phyloP scores from a whole-genome alignment of 1,140 invertebrate species.

The Scaptodrosophila lebanonensis region DNA sequence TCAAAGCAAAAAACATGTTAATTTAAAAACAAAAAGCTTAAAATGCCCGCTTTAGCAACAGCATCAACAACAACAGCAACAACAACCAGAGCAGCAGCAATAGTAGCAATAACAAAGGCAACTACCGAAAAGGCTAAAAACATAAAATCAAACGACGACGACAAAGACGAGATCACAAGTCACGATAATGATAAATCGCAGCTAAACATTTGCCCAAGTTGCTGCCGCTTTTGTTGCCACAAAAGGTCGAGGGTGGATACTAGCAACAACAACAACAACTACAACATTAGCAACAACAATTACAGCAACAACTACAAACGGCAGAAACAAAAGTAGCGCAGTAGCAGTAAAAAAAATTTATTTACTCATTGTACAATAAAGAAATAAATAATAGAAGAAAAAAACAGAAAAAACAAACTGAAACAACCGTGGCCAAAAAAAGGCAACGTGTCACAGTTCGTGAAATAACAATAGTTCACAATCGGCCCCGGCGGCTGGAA shows the following conservation, averaged over 20 bases:
- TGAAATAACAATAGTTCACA: slow-evolving; percentile 76
- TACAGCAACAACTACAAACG: not conserved
- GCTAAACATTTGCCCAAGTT: slow-evolving; percentile 69
- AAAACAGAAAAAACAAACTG: slow-evolving; percentile 16
- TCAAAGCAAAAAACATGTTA: slow-evolving; percentile 72
- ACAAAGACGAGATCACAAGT: slow-evolving; percentile 70
- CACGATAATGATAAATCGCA: slow-evolving; percentile 77
- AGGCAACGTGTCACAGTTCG: slow-evolving; percentile 71
- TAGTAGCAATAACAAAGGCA: slow-evolving; percentile 28
- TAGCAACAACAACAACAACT: slow-evolving; percentile 24
- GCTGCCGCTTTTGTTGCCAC: slow-evolving; percentile 41
- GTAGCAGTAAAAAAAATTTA: slow-evolving; percentile 64
- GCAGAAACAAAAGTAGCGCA: slow-evolving; percentile 30
- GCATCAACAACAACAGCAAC: slow-evolving; percentile 31
- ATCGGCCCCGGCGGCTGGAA: slow-evolving; percentile 60
- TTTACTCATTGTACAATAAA: slow-evolving; percentile 75
- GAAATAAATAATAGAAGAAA: slow-evolving; percentile 65
- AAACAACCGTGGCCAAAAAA: slow-evolving; percentile 30
- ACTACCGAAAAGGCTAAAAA: slow-evolving; percentile 44
- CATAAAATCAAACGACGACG: slow-evolving; percentile 51
- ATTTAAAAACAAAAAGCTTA: slow-evolving; percentile 55
- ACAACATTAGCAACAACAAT: slow-evolving; percentile 17
- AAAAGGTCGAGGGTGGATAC: slow-evolving; percentile 76
- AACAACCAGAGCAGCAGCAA: slow-evolving; percentile 5
- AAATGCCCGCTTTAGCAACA: slow-evolving; percentile 28